Base-by-base conservation (phyloP, 53 echinoderm and acorn worm genomes). In the Arbacia lixula region DNA sequence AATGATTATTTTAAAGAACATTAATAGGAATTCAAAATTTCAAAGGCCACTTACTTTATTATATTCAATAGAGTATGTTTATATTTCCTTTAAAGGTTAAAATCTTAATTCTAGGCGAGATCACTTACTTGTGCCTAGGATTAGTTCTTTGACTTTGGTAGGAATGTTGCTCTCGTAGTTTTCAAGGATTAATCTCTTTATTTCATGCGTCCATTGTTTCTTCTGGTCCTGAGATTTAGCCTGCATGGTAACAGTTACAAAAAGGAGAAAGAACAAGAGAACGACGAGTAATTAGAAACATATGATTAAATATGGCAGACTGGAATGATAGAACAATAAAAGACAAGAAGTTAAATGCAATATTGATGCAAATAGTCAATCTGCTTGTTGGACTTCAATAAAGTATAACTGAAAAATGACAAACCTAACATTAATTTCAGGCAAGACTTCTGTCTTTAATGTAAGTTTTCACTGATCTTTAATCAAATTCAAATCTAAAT, bases 151-250 rank as follows among this genome's bases (percentile, higher is more conserved):
- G 68, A 91, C 93, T 53, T 95, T 95, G 85, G 78, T 89, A 10
- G 95, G 95, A 38, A 95, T 95, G 68, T 81, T 87, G 56, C 95
- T 89, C 22, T 83, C 86, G 69, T 92, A 93, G 75, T 97, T 97
- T 66, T 97, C 94, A 54, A 97, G 83, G 51, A 97, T 97, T 72
- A 97, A 77, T 83, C 92, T 73, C 82, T 97, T 97, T 24, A 97
- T 89, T 72, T 97, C 90, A 73, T 96, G 94, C 8, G 94, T 97
- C 98, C 98, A 97, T 16, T 41, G 88, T 41, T 91, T 92, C 89
- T 97, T 97, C 90, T 94, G 94, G 40, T 97, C 98, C 17, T 78
- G 72, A 69, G 79, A 80, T 72, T 88, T 94, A 58, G 94, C 92
- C 98, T 97, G 27, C 4, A 42, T 22, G 9, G 4, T 8, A 42